A percentile compares a stretch with the other conserved stretches of the same genome.
These are phyloP conservation scores for Lampris megalopsis DNA, from an alignment of 2,113 vertebrate species.

Conservation along the genomic window DNA sequence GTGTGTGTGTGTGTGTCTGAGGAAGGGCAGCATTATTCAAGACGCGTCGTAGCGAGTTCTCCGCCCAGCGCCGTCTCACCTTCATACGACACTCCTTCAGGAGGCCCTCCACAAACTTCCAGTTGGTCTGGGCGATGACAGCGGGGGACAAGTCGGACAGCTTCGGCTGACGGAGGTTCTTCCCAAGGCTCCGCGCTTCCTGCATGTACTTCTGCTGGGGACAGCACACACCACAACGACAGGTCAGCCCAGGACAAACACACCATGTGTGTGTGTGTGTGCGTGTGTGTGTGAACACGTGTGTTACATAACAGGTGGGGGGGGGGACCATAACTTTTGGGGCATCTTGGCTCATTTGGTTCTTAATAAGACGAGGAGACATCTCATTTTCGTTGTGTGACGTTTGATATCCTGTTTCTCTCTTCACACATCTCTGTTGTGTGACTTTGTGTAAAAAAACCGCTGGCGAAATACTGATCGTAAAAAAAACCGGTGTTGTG, in stretches of 20 bases:
- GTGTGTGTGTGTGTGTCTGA: too few species aligned
- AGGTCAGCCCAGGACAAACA: slow-evolving; percentile 1
- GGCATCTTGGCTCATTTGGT: too few species aligned
- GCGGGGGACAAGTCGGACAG: slow-evolving; percentile 93
- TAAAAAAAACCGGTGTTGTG: too few species aligned
- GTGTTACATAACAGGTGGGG: not conserved
- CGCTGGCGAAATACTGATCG: too few species aligned
- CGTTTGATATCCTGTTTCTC: too few species aligned
- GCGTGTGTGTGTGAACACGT: not conserved
- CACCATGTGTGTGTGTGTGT: not conserved
- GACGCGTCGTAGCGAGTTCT: too few species aligned
- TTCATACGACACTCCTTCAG: slow-evolving; percentile 96
- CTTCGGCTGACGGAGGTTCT: slow-evolving; percentile 92
- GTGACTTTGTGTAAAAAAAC: too few species aligned
- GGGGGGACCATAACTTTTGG: too few species aligned
- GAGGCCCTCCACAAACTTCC: slow-evolving; percentile 94
- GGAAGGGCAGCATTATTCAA: too few species aligned
- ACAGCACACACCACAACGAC: slow-evolving; percentile 42
- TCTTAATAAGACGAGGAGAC: too few species aligned
- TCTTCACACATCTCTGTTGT: too few species aligned
- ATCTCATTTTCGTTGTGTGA: too few species aligned
- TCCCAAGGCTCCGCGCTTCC: slow-evolving; percentile 90
- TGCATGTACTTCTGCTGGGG: slow-evolving; percentile 91
- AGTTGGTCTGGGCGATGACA: slow-evolving; percentile 95
- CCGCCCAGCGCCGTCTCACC: slow-evolving; percentile 74